These are phyloP conservation scores for Chromoteleia sp. DNA, from an alignment of 2,888 invertebrate species.

Conservation along the genomic window DNA sequence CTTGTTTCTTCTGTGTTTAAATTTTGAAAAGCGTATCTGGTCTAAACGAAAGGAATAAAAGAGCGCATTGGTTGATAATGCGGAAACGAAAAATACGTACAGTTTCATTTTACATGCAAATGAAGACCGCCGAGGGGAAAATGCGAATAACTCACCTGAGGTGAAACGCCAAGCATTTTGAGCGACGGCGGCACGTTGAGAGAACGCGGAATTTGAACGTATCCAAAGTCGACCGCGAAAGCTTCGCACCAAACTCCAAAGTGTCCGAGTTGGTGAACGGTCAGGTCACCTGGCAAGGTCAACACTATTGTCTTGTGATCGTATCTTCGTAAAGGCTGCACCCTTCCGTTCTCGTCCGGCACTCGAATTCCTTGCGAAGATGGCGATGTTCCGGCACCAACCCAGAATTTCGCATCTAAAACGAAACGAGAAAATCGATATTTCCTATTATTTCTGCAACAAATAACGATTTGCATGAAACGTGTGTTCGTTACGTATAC, in stretches of 20 bases:
- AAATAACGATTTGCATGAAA: no score
- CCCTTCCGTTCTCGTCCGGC: constrained; percentile 96
- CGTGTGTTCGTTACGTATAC: no score
- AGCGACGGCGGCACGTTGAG: constrained; percentile 95
- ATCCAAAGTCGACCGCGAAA: constrained; percentile 96
- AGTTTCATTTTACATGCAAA: not conserved
- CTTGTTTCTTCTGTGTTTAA: no score
- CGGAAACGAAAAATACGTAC: no score
- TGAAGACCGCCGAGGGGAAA: not conserved
- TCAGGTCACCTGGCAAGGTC: constrained; percentile 94
- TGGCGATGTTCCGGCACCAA: constrained; percentile 92
- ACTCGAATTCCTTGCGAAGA: constrained; percentile 93
- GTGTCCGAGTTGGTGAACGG: constrained; percentile 96
- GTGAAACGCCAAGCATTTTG: constrained; percentile 96
- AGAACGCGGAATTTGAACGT: constrained; percentile 90
- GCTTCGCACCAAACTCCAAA: constrained; percentile 97
- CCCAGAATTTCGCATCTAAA: constrained; percentile 97
- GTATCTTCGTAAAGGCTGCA: constrained; percentile 91
- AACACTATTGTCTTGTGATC: constrained; percentile 95
- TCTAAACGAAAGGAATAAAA: no score
- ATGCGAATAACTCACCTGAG: constrained; percentile 90
- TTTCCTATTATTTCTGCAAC: not conserved
- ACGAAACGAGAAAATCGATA: not conserved
- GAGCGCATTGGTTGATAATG: no score
- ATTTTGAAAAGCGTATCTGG: no score